Conservation (phyloP, 2,888 invertebrate species). For the Leptinotarsa haldemani region DNA sequence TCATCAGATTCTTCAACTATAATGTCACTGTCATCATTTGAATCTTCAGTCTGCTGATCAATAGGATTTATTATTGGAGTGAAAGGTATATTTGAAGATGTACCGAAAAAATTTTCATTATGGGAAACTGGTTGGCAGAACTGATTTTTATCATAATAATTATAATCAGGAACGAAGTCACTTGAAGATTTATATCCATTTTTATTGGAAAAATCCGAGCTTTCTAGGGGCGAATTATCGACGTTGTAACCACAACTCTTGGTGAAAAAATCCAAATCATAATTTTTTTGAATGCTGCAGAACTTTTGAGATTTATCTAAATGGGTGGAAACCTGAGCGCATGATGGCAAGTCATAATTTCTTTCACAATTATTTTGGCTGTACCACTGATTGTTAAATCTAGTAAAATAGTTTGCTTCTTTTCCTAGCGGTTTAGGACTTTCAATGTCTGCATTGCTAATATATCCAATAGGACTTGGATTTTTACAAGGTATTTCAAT, state of each 20-base stretch:
- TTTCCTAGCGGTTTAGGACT: constrained; percentile 54
- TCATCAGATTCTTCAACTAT: constrained; percentile 64
- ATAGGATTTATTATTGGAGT: constrained; percentile 42
- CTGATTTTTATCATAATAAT: constrained; percentile 40
- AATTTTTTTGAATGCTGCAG: constrained; percentile 54
- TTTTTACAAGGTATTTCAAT: constrained; percentile 61
- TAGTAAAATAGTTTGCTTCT: constrained; percentile 48
- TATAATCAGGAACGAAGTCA: constrained; percentile 36
- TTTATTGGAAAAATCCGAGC: constrained; percentile 32
- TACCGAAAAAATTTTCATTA: constrained; percentile 34
- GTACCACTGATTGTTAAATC: constrained; percentile 52
- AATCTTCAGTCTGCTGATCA: constrained; percentile 56
- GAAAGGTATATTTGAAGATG: constrained; percentile 34
- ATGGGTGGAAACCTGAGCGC: constrained; percentile 55
- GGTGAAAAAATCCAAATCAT: constrained; percentile 40
- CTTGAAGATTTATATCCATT: constrained; percentile 30
- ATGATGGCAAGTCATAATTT: constrained; percentile 58
- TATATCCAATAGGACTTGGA: constrained; percentile 60
- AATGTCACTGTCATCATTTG: constrained; percentile 64
- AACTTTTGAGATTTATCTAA: constrained; percentile 52
- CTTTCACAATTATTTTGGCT: constrained; percentile 54
- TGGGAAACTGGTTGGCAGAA: constrained; percentile 31
- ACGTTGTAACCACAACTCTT: constrained; percentile 46
- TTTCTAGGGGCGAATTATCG: constrained; percentile 36
- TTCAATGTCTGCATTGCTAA: constrained; percentile 58